Evolutionary conservation across 2,888 invertebrate genomes (phyloP).

Genomic region (Drosophila helvetica): DNA sequence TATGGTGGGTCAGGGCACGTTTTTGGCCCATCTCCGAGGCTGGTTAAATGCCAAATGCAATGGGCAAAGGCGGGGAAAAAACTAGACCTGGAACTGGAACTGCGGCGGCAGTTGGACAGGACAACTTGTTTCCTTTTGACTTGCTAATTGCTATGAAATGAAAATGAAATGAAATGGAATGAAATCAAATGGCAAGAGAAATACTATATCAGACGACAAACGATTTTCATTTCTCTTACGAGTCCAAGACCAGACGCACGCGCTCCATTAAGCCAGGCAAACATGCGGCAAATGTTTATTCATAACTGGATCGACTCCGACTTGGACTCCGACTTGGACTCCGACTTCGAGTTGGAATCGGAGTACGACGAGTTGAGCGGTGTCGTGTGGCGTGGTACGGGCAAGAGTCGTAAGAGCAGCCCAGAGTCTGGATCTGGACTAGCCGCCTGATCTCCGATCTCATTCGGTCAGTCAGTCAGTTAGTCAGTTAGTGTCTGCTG

Average conservation of each 20-base stretch:
- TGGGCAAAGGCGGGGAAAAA: background rate
- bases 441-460: conserved; percentile 4
- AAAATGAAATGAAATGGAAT: conserved; percentile 27
- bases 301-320: conserved; percentile 53
- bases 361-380: background rate
- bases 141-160: conserved; percentile 65
- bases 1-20: conserved; percentile 36
- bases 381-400: background rate
- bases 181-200: conserved; percentile 26
- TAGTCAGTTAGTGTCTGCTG: conserved; percentile 19
- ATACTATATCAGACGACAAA: conserved; percentile 49
- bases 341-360: conserved; percentile 4
- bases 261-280: conserved; percentile 43
- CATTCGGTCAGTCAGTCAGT: conserved; percentile 36
- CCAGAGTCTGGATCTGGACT: background rate
- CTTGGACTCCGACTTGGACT: background rate
- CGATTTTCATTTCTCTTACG: conserved; percentile 52
- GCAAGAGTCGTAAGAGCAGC: background rate
- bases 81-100: conserved; percentile 10
- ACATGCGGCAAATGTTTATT: conserved; percentile 73
- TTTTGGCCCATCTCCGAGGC: conserved; percentile 38
- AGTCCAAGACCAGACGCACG: conserved; percentile 39
- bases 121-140: conserved; percentile 62
- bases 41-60: conserved; percentile 25
- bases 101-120: conserved; percentile 49